A percentile compares a stretch with the other conserved stretches of the same genome.
phyloP scores from a whole-genome alignment of 2,113 vertebrate genomes.

The Tupaia tana region DNA sequence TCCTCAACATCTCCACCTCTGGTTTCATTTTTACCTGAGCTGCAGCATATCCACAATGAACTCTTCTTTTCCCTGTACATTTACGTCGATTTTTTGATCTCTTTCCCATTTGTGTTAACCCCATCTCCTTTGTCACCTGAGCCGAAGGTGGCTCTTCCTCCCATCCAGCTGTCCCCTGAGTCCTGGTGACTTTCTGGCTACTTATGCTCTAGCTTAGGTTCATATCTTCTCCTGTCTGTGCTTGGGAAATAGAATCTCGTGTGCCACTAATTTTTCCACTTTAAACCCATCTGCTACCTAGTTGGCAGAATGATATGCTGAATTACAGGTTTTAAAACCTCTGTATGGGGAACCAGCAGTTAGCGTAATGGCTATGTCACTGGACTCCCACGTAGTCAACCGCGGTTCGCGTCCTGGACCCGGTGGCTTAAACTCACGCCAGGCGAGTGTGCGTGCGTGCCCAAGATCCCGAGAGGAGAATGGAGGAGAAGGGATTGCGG shows the following conservation, averaged over 20 bases:
- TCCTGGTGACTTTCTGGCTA: not conserved
- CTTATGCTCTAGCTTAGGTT: not conserved
- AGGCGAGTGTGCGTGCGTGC: too few species aligned
- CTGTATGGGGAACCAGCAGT: too few species aligned
- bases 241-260: not conserved
- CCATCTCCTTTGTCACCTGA: not conserved
- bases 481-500: too few species aligned
- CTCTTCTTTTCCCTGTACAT: not conserved
- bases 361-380: too few species aligned
- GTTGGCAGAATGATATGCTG: not conserved
- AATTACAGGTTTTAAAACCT: slow-evolving; percentile 8
- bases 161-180: not conserved
- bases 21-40: not conserved
- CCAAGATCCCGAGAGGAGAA: too few species aligned
- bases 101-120: not conserved
- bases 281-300: not conserved
- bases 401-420: too few species aligned
- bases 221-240: not conserved
- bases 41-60: not conserved
- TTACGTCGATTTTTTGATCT: not conserved
- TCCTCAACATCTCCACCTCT: not conserved
- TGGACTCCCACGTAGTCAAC: too few species aligned
- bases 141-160: not conserved
- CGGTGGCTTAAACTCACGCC: too few species aligned
- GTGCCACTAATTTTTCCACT: not conserved